Evolutionary conservation across 1,140 invertebrate genomes (phyloP), one percentile per base, ranked within the genome.

Genomic region (Caenorhabditis latens): DNA sequence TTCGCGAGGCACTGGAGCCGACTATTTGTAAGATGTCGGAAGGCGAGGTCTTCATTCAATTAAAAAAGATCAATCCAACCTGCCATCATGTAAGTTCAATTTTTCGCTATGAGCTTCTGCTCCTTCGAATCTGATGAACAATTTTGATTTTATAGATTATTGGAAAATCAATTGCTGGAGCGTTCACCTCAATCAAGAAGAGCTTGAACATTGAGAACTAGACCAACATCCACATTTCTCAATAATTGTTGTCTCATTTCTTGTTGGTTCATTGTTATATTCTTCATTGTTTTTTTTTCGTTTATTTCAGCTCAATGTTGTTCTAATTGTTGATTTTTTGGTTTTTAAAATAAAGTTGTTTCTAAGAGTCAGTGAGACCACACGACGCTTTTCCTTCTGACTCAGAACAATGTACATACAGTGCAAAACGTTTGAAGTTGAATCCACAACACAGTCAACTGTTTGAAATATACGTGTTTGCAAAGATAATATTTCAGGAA

Each of bases 151-250:
- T 79, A 24, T 11, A 79, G 71, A 79, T 79, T 19, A 53, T 79
- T n/a, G 71, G 71, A 79, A 79, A 79, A n/a, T 79, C 71, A 4
- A 79, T 79, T 19, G 21, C n/a, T 43, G 71, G 71, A 50, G 71
- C 71, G 2, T 50, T 79, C 43, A 50, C 46, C 2, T 79, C 71
- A 6, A 79, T 79, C 43, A 79, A 79, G 21, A 79, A 79, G 46
- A 50, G 46, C 24, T 50, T 79, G 21, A 21, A 79, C 4, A 79
- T 79, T 24, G 71, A 79, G 7, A 50, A 50, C 24, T 79, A 53
- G 53, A n/a, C 57, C 3, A 32, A 32, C 0, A 63, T 7, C 7
- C 6, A 19, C 3, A 2, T 46, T 7, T 7, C 43, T 71, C 4
- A 0, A n/a, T 9, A 6, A 6, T 71, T 71, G 14, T 71, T 71